Base-by-base conservation (phyloP, 2,797 vertebrate species). In the Protonibea diacanthus region DNA sequence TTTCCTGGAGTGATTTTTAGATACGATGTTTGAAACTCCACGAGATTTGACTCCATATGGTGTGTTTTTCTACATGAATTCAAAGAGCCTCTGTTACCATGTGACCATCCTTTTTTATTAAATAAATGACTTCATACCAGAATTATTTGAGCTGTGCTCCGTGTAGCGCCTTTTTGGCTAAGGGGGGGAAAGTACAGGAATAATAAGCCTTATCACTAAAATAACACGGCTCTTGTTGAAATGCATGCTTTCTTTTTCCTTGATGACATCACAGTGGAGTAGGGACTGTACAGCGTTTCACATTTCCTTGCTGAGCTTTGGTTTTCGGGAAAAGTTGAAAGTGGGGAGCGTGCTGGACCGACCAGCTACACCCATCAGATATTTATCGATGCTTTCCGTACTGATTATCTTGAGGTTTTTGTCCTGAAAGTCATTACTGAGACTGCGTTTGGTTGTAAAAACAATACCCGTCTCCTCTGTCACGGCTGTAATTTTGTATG, bases 381-480 rank as follows among this genome's bases (percentile, higher is more conserved):
- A 29, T 71, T 74, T 81, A 72, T 77, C 10, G 33, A 71, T 17
- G 21, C 57, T 81, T 77, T 84, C 77, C 67, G 25, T 70, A 66
- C 72, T 1, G 33, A 84, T 85, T 76, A 78, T 80, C 76, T 85
- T 42, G 45, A 81, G 74, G 74, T 65, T 64, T 67, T 73, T 53
- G 44, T 76, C 71, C 62, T 20, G 6, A 75, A 60, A 80, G 68
- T 67, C 61, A 52, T 70, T n/a, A 18, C 56, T 52, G 71, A 85
- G 88, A 83, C 76, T 78, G 56, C 65, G 63, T 69, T 60, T 12
- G 57, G 80, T 64, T 68, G 51, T 71, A 49, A 84, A 83, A 88
- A 93, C 81, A 88, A 91, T 86, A 66, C 75, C 71, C n/a, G 20
- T 55, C 78, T 85, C 80, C 71, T 81, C 66, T 87, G 83, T 91